Percentiles rank a stretch among this genome's conserved stretches.
Conservation (phyloP, 2,888 invertebrate genomes). For the Polyommatus icarus region DNA sequence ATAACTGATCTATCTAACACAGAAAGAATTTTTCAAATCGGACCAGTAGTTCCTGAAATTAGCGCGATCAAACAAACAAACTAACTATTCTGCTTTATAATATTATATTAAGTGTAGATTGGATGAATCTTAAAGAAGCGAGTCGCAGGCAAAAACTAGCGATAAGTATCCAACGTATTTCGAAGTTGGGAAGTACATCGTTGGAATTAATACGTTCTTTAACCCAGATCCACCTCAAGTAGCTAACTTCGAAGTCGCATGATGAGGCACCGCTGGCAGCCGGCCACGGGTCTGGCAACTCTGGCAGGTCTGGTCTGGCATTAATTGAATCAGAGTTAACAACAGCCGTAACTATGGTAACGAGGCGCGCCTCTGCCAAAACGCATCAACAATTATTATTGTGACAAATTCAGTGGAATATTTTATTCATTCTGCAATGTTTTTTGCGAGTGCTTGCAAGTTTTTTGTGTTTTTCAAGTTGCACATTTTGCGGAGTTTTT, state of each 20-base stretch:
- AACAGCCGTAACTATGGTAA: conserved; percentile 38
- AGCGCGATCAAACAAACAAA: too few relatives aligned
- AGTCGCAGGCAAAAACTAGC: too few relatives aligned
- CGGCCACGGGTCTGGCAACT: conserved; percentile 34
- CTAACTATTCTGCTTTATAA: too few relatives aligned
- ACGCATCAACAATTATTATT: conserved; percentile 24
- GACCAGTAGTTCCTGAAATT: too few relatives aligned
- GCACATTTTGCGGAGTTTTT: neutral
- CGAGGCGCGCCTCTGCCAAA: conserved; percentile 38
- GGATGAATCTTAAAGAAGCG: too few relatives aligned
- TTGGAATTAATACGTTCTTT: neutral
- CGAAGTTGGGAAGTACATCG: neutral
- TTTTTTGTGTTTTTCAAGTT: neutral
- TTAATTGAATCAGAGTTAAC: conserved; percentile 39
- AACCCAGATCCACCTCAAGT: conserved; percentile 19
- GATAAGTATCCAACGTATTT: neutral
- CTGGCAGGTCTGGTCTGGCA: conserved; percentile 34
- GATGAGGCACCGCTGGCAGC: conserved; percentile 37
- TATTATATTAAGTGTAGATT: too few relatives aligned
- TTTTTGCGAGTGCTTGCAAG: too few relatives aligned
- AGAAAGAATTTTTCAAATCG: too few relatives aligned
- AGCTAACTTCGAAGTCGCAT: conserved; percentile 27
- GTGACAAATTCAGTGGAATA: neutral
- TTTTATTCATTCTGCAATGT: too few relatives aligned
- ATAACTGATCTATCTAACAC: too few relatives aligned